Percentiles rank a stretch among this genome's conserved stretches.
phyloP scores from a whole-genome alignment of 2,888 invertebrate genomes.

The Tuberolachnus salignus region DNA sequence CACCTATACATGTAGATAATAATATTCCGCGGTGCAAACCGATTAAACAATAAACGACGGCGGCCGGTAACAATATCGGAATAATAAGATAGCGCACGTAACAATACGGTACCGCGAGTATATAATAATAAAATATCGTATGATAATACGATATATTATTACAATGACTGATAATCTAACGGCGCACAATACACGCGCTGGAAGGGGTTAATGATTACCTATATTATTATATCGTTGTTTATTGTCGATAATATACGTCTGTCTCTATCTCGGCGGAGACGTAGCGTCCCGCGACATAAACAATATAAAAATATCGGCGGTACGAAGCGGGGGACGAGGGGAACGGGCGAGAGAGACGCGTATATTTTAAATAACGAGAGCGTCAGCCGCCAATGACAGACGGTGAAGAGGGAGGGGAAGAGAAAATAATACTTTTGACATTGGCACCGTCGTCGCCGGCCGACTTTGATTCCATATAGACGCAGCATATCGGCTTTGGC shows the following conservation, averaged over 20 bases:
- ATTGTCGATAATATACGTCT: too few relatives aligned
- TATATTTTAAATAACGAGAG: background rate
- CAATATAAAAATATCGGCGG: too few relatives aligned
- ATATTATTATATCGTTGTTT: too few relatives aligned
- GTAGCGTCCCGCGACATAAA: slow-evolving; percentile 15
- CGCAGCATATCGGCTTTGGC: background rate
- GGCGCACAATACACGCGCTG: background rate
- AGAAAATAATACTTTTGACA: slow-evolving; percentile 23
- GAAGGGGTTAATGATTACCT: slow-evolving; percentile 43
- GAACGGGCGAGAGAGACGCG: background rate
- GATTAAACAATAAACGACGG: slow-evolving; percentile 53
- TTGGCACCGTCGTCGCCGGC: slow-evolving; percentile 10
- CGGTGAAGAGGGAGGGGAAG: background rate
- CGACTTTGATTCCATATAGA: slow-evolving; percentile 7
- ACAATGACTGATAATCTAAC: slow-evolving; percentile 39
- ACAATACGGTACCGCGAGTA: slow-evolving; percentile 11
- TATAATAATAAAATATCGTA: slow-evolving; percentile 11
- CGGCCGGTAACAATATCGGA: slow-evolving; percentile 20
- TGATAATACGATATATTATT: background rate
- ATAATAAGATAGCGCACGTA: slow-evolving; percentile 7
- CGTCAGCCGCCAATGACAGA: slow-evolving; percentile 19
- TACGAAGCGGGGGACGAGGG: too few relatives aligned
- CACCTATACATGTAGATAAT: too few relatives aligned
- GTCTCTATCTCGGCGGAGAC: background rate
- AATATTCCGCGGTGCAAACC: slow-evolving; percentile 16